Base-by-base conservation (phyloP, 1,140 invertebrate genomes). In the Trachelipus rathkii region DNA sequence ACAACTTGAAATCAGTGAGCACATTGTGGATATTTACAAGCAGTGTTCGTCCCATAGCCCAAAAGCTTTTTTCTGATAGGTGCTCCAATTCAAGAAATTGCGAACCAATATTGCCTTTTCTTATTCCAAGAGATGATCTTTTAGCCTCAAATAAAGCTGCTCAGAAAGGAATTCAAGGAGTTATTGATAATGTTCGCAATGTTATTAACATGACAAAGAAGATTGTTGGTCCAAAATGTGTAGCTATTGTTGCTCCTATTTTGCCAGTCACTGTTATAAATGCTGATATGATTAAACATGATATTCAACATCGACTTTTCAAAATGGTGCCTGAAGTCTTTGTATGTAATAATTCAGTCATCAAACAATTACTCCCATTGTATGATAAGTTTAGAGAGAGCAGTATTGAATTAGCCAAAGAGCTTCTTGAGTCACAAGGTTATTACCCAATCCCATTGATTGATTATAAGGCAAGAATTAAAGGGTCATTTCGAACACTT, bases 191-290 rank as follows among this genome's bases (percentile, higher is more conserved):
- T 60, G 50, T 60, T 60, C 50, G 50, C 3, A 60, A 60, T 19
- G 11, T 60, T 13, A 19, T 60, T 60, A 19, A 60, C 11, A 60
- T 60, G 50, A 60, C 50, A 19, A 60, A 60, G 19, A 60, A 60
- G 11, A 60, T 60, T 60, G 50, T 60, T 60, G 50, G 50, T 60
- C 19, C 50, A 15, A 60, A 60, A n/a, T n/a, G n/a, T 60, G 50
- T 60, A n/a, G n/a, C n/a, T 19, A 19, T 8, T 60, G 50, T 60
- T 60, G 50, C 50, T 60, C 50, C 50, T 8, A 19, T 60, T 8
- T 19, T 60, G 11, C 50, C 50, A 60, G 50, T 60, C 1, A 60
- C 50, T 19, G 19, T 60, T 19, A 8, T 60, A 15, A 60, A 60
- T 60, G 11, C n/a, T 15, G 50, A 60, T 19, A 13, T 60, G 50